These are phyloP conservation scores for Holotrichia oblita DNA, from an alignment of 1,140 invertebrate genomes.

Conservation along the genomic window DNA sequence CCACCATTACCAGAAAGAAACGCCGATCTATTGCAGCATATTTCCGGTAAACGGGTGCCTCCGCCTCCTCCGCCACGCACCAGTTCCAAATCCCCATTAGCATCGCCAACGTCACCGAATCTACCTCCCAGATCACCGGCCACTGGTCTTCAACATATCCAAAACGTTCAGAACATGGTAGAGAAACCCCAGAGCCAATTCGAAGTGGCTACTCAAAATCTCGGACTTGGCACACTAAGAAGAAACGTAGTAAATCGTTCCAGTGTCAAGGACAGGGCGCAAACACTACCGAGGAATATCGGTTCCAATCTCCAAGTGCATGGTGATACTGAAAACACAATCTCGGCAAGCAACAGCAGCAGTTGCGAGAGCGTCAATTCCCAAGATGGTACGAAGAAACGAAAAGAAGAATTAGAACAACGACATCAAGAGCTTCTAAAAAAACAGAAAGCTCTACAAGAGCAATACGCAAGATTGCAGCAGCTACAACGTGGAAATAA, in stretches of 20 bases:
- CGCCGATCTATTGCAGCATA: slow-evolving; percentile 71
- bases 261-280: slow-evolving; percentile 59
- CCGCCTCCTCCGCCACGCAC: slow-evolving; percentile 87
- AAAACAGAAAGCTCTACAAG: slow-evolving; percentile 86
- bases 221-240: slow-evolving; percentile 57
- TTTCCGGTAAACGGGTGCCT: slow-evolving; percentile 77
- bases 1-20: slow-evolving; percentile 83
- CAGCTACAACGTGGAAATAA: slow-evolving; percentile 82
- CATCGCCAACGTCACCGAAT: slow-evolving; percentile 77
- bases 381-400: slow-evolving; percentile 71
- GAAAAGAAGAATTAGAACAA: slow-evolving; percentile 82
- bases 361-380: slow-evolving; percentile 82
- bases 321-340: slow-evolving; percentile 50
- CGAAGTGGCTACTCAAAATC: slow-evolving; percentile 59
- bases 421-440: slow-evolving; percentile 86
- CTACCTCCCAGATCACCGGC: slow-evolving; percentile 66
- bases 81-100: slow-evolving; percentile 81
- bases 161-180: slow-evolving; percentile 58
- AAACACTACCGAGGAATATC: slow-evolving; percentile 59
- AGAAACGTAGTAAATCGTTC: slow-evolving; percentile 57
- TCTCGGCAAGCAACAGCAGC: slow-evolving; percentile 70
- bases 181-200: slow-evolving; percentile 58
- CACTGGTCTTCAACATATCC: slow-evolving; percentile 58
- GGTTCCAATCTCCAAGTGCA: slow-evolving; percentile 58
- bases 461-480: slow-evolving; percentile 87